Evolutionary conservation across 2,888 invertebrate genomes (phyloP).

Genomic region (Ectobius pallidus): DNA sequence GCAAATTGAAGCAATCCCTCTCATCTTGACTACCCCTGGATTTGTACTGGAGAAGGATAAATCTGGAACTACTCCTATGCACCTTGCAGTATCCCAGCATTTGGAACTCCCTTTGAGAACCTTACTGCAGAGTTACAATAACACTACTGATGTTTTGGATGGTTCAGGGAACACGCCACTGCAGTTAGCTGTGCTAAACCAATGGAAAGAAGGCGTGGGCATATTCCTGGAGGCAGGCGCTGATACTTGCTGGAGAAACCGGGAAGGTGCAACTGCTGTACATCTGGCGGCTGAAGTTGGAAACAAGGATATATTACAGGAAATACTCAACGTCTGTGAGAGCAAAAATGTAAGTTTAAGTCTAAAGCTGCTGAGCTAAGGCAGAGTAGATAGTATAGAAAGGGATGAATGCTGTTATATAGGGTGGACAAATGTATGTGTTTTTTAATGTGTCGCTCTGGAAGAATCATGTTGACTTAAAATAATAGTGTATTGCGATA

Average conservation of each 20-base stretch:
- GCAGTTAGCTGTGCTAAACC: slow-evolving; percentile 59
- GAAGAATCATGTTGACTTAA: too few species aligned
- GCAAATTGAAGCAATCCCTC: slow-evolving; percentile 55
- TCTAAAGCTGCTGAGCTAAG: too few species aligned
- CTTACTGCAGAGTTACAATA: slow-evolving; percentile 47
- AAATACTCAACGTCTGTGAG: slow-evolving; percentile 60
- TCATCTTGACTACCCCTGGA: slow-evolving; percentile 56
- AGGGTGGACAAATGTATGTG: too few species aligned
- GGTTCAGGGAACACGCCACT: slow-evolving; percentile 60
- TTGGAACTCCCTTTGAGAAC: slow-evolving; percentile 55
- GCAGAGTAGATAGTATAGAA: too few species aligned
- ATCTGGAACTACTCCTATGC: slow-evolving; percentile 59
- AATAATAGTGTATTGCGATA: too few species aligned
- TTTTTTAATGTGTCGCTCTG: too few species aligned
- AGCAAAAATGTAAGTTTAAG: slow-evolving; percentile 42
- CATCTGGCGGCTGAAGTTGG: slow-evolving; percentile 62
- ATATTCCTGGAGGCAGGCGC: slow-evolving; percentile 61
- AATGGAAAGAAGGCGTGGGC: slow-evolving; percentile 61
- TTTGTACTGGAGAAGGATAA: slow-evolving; percentile 56
- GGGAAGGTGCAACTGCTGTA: slow-evolving; percentile 60
- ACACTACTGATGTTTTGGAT: slow-evolving; percentile 49
- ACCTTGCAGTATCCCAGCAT: slow-evolving; percentile 58
- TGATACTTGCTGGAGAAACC: slow-evolving; percentile 54
- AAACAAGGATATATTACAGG: slow-evolving; percentile 58
- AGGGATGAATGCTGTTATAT: too few species aligned